Evolutionary conservation across 30 jellyfish, hydroid and myxozoan species (phyloP), one percentile per base, ranked within the genome.

Genomic region (Cassiopea andromeda): DNA sequence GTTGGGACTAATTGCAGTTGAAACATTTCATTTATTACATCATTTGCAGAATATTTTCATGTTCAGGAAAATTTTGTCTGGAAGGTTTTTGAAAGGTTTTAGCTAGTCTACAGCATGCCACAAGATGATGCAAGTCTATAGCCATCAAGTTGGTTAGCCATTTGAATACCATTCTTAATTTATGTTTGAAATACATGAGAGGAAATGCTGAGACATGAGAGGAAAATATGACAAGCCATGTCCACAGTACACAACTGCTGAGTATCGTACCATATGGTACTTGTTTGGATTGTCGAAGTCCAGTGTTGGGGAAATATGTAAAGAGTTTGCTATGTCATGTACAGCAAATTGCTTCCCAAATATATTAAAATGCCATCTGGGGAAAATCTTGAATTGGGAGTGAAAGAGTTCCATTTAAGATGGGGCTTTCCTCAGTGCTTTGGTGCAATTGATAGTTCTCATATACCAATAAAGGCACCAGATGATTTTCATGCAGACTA

Each of bases 361-460:
- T 85, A 46, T 58, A 60, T 85, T n/a, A 73, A 58, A 59, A 60
- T 85, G 1, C 93, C 93, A 50, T 10, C 64, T 8, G 43, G 81
- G 60, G n/a, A 38, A 50, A 50, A 50, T 50, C 64, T 73, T 14
- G 54, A 59, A 15, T 4, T 38, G 85, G 82, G 5, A 15, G 82
- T 73, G 17, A 60, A 75, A 19, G 54, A 60, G 75, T 75, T 85
- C 60, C 48, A 85, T 7, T 2, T 14, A 27, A 74, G 64, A 50
- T 85, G 93, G 93, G 88, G 78, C 10, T 85, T 85, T 85, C 93
- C 93, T 3, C 93, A 85, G 78, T 69, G 87, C 43, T 60, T 61
- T 54, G 93, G 88, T 1, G 93, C 93, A 4, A 64, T 85, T 75
- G 93, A 74, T 75, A 89, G 93, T 38, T 85, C 93, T 27, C 93